Base-by-base conservation (phyloP, 23 tunicate genomes). In the Halocynthia roretzi region DNA sequence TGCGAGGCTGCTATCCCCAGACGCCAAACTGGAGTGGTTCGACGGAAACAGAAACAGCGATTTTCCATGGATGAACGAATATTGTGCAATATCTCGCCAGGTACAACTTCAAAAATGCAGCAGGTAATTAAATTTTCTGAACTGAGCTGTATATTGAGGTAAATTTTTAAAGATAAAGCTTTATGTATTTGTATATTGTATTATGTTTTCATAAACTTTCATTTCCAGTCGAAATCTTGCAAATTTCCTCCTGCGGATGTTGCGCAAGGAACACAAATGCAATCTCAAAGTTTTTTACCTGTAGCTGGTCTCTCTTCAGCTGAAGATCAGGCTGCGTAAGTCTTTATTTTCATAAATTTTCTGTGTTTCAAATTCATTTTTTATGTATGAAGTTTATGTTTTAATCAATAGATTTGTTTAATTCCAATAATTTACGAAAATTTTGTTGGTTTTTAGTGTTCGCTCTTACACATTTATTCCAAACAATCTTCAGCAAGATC, bases 21-120 rank as follows among this genome's bases (percentile, higher is more conserved):
- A 67, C 20, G 71, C 1, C 20, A 64, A 21, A 74, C 23, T 56
- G 78, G 56, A 74, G 64, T 4, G 44, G 44, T 54, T 74, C 62
- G 78, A 10, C 20, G 78, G 31, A 74, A 74, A 18, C 78, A 74
- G 55, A 74, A 74, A 54, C 78, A 74, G 10, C 20, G 78, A 18
- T 74, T 74, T 54, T 74, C 78, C 10, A 74, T 74, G 78, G 78
- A 74, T 54, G 78, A 74, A 56, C 56, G 78, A 44, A 74, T 74
- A 10, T 54, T 74, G 17, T 74, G 64, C n/a, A 74, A 74, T 22
- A 31, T 31, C 44, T 31, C 44, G 1, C 78, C 20, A 12, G 20
- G 56, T 10, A 2, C 54, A 21, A 11, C 71, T 67, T 67, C 71
- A 12, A 67, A 20, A n/a, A 17, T 12, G 8, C 78, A 74, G 14